Percentiles rank a stretch among this genome's conserved stretches.
These are phyloP conservation scores for Chesias legatella DNA, from an alignment of 2,888 invertebrate genomes.

Conservation along the genomic window DNA sequence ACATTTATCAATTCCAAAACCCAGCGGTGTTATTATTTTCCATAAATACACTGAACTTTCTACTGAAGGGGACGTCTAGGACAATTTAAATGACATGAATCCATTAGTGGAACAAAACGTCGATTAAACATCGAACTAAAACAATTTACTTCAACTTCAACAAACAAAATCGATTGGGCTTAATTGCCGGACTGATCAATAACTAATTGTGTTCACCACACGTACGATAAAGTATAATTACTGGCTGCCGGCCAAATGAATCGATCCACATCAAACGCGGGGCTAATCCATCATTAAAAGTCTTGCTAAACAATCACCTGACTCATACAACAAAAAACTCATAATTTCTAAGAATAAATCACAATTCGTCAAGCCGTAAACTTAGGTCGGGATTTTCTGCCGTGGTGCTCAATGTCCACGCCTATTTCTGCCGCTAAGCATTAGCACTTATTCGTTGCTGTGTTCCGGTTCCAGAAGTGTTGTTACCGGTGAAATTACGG, in stretches of 20 bases:
- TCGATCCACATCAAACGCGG: constrained; percentile 77
- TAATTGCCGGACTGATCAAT: constrained; percentile 78
- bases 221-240: constrained; percentile 79
- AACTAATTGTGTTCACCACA: constrained; percentile 79
- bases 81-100: constrained; percentile 63
- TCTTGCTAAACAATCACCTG: too few species aligned
- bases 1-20: too few species aligned
- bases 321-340: too few species aligned
- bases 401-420: too few species aligned
- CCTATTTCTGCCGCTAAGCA: too few species aligned
- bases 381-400: too few species aligned
- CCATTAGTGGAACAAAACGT: constrained; percentile 71
- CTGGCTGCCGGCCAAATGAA: constrained; percentile 78
- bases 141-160: constrained; percentile 79
- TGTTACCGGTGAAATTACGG: too few species aligned
- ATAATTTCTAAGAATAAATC: too few species aligned
- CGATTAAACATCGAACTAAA: constrained; percentile 75
- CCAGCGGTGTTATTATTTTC: too few species aligned
- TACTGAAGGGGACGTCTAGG: constrained; percentile 45
- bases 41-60: constrained; percentile 49
- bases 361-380: too few species aligned
- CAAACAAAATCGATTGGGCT: constrained; percentile 78
- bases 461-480: too few species aligned
- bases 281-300: constrained; percentile 56
- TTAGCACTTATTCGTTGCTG: too few species aligned